A percentile compares a stretch with the other conserved stretches of the same genome.
Conservation (phyloP, 2,888 invertebrate species). For the Resseliella maxima region DNA sequence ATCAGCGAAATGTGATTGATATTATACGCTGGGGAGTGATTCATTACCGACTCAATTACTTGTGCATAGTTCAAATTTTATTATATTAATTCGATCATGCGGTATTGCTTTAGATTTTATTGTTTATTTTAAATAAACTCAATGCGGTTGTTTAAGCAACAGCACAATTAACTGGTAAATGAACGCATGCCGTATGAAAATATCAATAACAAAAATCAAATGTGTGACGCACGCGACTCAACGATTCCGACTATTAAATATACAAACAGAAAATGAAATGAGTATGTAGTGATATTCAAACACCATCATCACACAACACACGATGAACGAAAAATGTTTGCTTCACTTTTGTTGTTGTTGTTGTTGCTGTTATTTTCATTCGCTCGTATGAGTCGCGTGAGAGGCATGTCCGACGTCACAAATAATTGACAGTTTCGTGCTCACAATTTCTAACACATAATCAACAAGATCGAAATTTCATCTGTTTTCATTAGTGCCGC, state of each 20-base stretch:
- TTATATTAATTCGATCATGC: no score
- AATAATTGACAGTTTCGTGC: not conserved
- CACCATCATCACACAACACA: not conserved
- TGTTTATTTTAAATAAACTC: no score
- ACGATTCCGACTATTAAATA: not conserved
- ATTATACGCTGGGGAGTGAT: no score
- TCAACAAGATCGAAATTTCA: not conserved
- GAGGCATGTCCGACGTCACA: not conserved
- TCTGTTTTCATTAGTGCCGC: constrained; percentile 8
- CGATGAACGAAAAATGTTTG: not conserved
- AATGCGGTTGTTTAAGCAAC: no score
- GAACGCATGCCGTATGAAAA: no score
- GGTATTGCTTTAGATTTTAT: no score
- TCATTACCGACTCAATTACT: no score
- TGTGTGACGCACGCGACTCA: not conserved
- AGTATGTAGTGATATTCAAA: not conserved
- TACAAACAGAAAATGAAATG: not conserved
- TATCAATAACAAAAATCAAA: not conserved
- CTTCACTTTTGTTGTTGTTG: no score
- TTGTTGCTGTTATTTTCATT: no score
- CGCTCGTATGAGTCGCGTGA: not conserved
- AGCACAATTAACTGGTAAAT: no score
- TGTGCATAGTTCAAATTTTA: no score
- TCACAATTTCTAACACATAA: not conserved
- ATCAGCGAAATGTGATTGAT: no score